A percentile compares a stretch with the other conserved stretches of the same genome.
Conservation (phyloP, 2,797 vertebrate genomes). For the Oreonectes daqikongensis region DNA sequence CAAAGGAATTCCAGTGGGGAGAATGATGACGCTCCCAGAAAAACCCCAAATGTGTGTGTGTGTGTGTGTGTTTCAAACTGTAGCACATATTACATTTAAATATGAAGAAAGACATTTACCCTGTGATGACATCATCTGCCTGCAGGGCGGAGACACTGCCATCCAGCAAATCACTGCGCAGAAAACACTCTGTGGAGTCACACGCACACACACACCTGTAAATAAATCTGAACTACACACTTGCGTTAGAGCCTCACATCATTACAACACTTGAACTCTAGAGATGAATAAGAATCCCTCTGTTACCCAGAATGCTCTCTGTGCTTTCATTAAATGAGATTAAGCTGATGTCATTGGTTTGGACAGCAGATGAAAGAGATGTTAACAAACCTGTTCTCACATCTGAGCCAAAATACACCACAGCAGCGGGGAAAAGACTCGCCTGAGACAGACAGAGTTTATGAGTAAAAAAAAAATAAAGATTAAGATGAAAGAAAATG, state of each 20-base stretch:
- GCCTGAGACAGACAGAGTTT: slow-evolving; percentile 74
- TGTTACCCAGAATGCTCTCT: slow-evolving; percentile 47
- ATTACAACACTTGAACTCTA: neutral
- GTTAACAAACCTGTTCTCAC: slow-evolving; percentile 78
- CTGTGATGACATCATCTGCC: slow-evolving; percentile 75
- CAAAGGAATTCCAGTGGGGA: slow-evolving; percentile 74
- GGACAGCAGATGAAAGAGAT: slow-evolving; percentile 41
- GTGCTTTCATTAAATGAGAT: slow-evolving; percentile 41
- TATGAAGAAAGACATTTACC: slow-evolving; percentile 62
- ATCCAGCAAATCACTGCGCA: slow-evolving; percentile 69
- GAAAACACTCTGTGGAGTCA: slow-evolving; percentile 68
- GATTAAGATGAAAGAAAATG: neutral
- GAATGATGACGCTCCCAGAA: slow-evolving; percentile 68
- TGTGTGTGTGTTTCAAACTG: neutral
- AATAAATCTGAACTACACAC: slow-evolving; percentile 25
- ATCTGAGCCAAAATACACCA: slow-evolving; percentile 89
- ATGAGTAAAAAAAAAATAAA: too few relatives aligned
- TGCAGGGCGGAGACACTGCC: slow-evolving; percentile 69
- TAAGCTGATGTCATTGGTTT: slow-evolving; percentile 34
- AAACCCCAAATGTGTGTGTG: slow-evolving; percentile 55
- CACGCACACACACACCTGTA: slow-evolving; percentile 40
- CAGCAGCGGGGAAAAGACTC: slow-evolving; percentile 88
- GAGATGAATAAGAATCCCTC: neutral
- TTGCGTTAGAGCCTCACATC: neutral
- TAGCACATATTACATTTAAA: too few relatives aligned